Conservation (phyloP, 2,113 vertebrate genomes). For the Microtus richardsoni region DNA sequence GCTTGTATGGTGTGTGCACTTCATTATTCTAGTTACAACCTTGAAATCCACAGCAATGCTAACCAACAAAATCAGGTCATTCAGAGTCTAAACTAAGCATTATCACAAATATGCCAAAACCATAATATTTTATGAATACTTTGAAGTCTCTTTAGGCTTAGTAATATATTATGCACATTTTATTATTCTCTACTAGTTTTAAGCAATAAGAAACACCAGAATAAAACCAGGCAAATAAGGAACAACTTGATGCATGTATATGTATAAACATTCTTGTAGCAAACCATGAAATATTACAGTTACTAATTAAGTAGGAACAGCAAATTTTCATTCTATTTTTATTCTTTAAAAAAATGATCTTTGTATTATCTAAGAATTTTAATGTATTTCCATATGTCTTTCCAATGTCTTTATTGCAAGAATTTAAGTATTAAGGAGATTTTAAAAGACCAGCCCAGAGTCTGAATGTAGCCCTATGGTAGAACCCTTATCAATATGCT, state of each 20-base stretch:
- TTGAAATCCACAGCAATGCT: neutral
- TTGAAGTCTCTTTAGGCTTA: neutral
- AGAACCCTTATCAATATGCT: too few species aligned
- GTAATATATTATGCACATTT: neutral
- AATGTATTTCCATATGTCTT: neutral
- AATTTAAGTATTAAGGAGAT: neutral
- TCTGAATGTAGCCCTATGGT: rapidly evolving
- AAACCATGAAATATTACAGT: neutral
- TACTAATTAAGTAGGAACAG: neutral
- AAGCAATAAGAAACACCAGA: neutral
- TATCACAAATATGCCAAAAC: neutral
- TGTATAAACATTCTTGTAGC: neutral
- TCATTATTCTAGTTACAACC: neutral
- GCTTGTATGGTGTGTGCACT: rapidly evolving
- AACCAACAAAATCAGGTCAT: neutral
- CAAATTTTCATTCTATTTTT: neutral
- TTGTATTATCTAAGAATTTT: neutral
- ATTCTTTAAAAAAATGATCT: neutral
- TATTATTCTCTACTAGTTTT: neutral
- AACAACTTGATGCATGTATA: neutral
- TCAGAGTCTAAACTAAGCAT: neutral
- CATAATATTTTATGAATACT: neutral
- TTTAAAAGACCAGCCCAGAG: neutral
- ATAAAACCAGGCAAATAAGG: neutral
- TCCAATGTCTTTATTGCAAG: neutral